Base-by-base conservation (phyloP, 2,113 vertebrate species). In the Pholis gunnellus region DNA sequence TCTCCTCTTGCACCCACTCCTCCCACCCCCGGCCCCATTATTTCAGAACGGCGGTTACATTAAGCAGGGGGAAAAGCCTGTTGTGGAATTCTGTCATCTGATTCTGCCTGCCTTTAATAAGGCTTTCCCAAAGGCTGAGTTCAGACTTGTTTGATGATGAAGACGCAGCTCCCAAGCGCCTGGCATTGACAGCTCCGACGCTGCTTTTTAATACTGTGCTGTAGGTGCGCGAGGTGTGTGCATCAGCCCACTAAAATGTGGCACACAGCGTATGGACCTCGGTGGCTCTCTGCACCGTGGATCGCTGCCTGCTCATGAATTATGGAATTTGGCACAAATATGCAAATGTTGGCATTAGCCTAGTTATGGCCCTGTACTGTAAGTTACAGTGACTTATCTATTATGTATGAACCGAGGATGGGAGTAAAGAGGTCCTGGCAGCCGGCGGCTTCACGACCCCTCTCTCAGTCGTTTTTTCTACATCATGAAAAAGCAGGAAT, bases 321-420 rank as follows among this genome's bases (percentile, higher is more conserved):
- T 92, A 95, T 94, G 88, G 84, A 95, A 85, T 78, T 85, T 31
- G 52, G 83, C 89, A 93, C 85, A 91, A 94, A 95, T 93, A 94
- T 95, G 94, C 90, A 93, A 94, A 96, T 95, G 48, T 79, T 71
- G 67, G 91, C 87, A 93, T 93, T 93, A 94, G 90, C 93, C 93
- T 94, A 94, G 93, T 94, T 95, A 87, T 92, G 80, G 84, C 89
- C 82, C 87, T 79, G 85, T 90, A 92, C 94, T 89, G 88, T 93
- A 94, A 91, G 74, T 93, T 92, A 91, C 89, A 93, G 87, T 89
- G 85, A 86, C 90, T 92, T 92, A 92, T 95, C 88, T 93, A 95
- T 95, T 94, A 95, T 95, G 89, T 87, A 95, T 93, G 92, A 94
- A 89, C 68, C 34, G 70, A 70, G 82, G 74, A 88, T 50, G 82